Conservation (phyloP, 2,113 vertebrate genomes). For the Xerus inauris region DNA sequence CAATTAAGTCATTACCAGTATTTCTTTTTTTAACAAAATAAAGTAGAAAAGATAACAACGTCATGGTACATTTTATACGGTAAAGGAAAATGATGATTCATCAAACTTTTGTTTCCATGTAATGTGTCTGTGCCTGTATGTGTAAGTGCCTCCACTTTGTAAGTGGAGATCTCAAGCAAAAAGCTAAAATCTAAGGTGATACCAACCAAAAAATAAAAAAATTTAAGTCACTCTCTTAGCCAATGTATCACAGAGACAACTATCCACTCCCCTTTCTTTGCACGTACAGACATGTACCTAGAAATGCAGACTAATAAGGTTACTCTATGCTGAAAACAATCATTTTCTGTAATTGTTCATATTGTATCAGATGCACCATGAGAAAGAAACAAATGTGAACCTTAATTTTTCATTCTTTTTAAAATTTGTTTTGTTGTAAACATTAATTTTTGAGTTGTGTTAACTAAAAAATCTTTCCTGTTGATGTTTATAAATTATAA, state of each 20-base stretch:
- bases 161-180: neutral
- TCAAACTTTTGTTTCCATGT: neutral
- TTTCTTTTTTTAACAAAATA: neutral
- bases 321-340: neutral
- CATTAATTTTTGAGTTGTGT: neutral
- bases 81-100: constrained; percentile 17
- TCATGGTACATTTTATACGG: neutral
- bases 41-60: neutral
- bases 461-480: neutral
- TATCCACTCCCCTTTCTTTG: neutral
- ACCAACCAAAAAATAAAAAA: neutral
- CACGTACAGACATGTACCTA: neutral
- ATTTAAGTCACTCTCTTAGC: neutral
- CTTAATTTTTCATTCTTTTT: neutral
- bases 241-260: neutral
- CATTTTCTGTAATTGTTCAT: neutral
- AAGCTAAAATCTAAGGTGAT: constrained; percentile 7
- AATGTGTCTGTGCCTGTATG: neutral
- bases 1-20: neutral
- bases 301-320: neutral
- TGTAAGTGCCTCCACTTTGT: no score
- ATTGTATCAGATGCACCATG: neutral
- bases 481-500: neutral
- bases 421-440: neutral
- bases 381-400: neutral